A percentile compares a stretch with the other conserved stretches of the same genome.
Evolutionary conservation across 2,113 vertebrate species (phyloP).

Genomic region (Mobula hypostoma): DNA sequence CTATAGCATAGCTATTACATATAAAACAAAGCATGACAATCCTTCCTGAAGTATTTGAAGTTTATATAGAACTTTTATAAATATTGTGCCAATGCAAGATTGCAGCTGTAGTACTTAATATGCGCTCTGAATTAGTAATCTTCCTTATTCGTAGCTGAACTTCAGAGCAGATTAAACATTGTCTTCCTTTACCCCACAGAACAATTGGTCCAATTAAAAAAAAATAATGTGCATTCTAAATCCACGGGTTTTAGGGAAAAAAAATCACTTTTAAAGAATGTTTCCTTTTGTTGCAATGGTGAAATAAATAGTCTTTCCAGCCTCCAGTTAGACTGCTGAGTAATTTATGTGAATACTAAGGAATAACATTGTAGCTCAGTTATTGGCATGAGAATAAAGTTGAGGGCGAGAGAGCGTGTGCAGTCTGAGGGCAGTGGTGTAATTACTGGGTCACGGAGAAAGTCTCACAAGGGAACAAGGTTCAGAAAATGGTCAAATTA

Average conservation of each 20-base stretch:
- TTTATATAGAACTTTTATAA: background rate
- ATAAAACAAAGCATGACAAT: background rate
- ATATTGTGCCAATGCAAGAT: slow-evolving; percentile 2
- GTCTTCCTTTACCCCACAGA: background rate
- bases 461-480: background rate
- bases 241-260: background rate
- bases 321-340: background rate
- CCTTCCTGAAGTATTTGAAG: background rate
- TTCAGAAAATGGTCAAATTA: slow-evolving; percentile 10
- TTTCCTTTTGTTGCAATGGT: background rate
- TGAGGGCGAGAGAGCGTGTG: background rate
- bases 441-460: background rate
- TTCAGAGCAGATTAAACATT: background rate
- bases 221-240: background rate
- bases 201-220: background rate
- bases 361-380: background rate
- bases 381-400: slow-evolving; percentile 6
- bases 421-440: background rate
- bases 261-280: background rate
- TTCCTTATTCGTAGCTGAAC: background rate
- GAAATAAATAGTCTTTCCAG: background rate
- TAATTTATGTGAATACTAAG: slow-evolving; percentile 12
- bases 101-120: background rate
- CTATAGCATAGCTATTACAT: background rate
- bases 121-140: background rate